Base-by-base conservation (phyloP, 1,140 invertebrate species). In the Helicoverpa armigera region DNA sequence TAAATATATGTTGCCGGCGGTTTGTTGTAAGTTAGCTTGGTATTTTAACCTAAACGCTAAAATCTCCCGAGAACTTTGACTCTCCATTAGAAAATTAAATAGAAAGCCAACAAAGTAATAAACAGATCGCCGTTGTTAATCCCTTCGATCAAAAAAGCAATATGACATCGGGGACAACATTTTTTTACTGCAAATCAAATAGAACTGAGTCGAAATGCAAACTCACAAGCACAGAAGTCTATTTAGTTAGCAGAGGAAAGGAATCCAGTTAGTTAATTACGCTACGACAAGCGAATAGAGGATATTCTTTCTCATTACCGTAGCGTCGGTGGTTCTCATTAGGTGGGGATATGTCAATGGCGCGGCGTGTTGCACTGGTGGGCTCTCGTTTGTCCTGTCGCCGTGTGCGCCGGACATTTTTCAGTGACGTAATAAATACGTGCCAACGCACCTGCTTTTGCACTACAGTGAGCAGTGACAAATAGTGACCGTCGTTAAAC, bases 281-380 rank as follows among this genome's bases (percentile, higher is more conserved):
- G 76, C 29, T 14, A 61, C 63, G 80, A 84, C 86, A 83, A 79
- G 72, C 82, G 58, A 86, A 87, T 87, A 80, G 84, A 79, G 83
- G 72, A 84, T 87, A 87, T 86, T 86, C 83, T 87, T 87, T 87
- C 86, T 85, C 86, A 87, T 86, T 87, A 87, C 80, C 72, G 73
- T 81, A 76, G 77, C 80, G 70, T 69, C 81, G 58, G 60, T 53
- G 84, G 61, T 31, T 77, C 83, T 86, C 84, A 85, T 87, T 86
- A 86, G 78, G 80, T 82, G 60, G 80, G 84, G 70, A 84, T 85
- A 84, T 84, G 82, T 86, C 86, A 83, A 75, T 56, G 80, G 75
- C 78, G 81, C 78, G 81, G 82, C 80, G 79, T 85, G 83, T 81
- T 69, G 54, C 72, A 76, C 76, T 75, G 81, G 82, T 82, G 79